Percentiles rank a stretch among this genome's conserved stretches.
Evolutionary conservation across 1,140 invertebrate species (phyloP).

Genomic region (Zeugodacus cucurbitae): DNA sequence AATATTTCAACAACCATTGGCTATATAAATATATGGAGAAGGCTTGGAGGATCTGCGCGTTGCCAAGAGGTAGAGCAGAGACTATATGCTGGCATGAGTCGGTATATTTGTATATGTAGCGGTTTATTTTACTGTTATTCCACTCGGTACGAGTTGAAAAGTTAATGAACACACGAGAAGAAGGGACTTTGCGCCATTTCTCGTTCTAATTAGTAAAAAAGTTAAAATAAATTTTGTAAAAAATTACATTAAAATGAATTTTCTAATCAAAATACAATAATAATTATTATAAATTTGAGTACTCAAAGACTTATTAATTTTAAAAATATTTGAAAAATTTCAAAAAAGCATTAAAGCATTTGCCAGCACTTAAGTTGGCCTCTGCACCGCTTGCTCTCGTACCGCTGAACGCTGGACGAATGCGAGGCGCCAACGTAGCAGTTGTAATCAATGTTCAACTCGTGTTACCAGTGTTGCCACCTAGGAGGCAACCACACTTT

Average conservation of each 20-base stretch:
- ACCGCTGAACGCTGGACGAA: not conserved
- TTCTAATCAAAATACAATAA: too few species aligned
- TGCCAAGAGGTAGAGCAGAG: not conserved
- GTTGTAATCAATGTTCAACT: conserved; percentile 40
- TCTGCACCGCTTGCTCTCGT: not conserved
- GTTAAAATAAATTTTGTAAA: too few species aligned
- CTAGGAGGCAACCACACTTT: not conserved
- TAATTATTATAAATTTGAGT: too few species aligned
- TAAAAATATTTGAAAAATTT: too few species aligned
- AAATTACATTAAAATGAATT: too few species aligned
- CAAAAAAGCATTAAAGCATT: too few species aligned
- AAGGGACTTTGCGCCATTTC: too few species aligned
- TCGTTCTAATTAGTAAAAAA: too few species aligned
- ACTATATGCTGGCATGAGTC: not conserved
- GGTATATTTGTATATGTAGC: not conserved
- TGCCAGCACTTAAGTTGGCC: too few species aligned
- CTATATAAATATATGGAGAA: not conserved
- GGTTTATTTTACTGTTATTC: not conserved
- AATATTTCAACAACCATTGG: not conserved
- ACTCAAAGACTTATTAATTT: too few species aligned
- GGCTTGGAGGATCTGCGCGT: not conserved
- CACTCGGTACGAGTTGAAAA: not conserved
- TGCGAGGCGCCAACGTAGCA: conserved; percentile 17
- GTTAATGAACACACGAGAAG: not conserved
- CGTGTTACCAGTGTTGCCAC: not conserved